phyloP scores from a whole-genome alignment of 2,797 vertebrate species.

The Carapus acus region DNA sequence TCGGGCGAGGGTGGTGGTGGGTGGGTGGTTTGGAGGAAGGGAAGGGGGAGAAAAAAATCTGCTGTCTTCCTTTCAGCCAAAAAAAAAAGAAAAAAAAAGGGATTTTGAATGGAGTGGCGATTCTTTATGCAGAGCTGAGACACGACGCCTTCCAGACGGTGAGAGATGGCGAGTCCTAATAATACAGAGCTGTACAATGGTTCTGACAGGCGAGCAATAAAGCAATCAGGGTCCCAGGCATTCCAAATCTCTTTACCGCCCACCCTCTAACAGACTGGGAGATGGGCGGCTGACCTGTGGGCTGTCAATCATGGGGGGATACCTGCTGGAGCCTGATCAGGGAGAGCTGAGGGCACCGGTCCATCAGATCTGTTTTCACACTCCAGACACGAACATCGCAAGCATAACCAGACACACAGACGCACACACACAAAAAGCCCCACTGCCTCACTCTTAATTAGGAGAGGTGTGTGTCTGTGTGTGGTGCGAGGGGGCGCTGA shows the following conservation, averaged over 20 bases:
- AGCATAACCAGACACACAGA: conserved; percentile 69
- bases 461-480: conserved; percentile 59
- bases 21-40: too few species aligned
- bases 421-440: conserved; percentile 47
- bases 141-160: conserved; percentile 71
- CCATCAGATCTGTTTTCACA: conserved; percentile 81
- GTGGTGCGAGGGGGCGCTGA: neutral
- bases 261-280: conserved; percentile 74
- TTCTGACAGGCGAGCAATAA: conserved; percentile 78
- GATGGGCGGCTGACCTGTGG: conserved; percentile 77
- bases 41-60: conserved; percentile 56
- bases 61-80: conserved; percentile 67
- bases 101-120: conserved; percentile 71
- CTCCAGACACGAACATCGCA: conserved; percentile 71
- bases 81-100: conserved; percentile 58
- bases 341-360: conserved; percentile 69
- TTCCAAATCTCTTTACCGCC: conserved; percentile 78
- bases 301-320: conserved; percentile 76
- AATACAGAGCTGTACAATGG: conserved; percentile 76
- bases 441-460: conserved; percentile 73
- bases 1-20: conserved; percentile 45
- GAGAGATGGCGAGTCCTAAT: conserved; percentile 76
- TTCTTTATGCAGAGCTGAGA: conserved; percentile 75
- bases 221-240: conserved; percentile 78
- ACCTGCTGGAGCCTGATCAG: conserved; percentile 76